A percentile compares a stretch with the other conserved stretches of the same genome.
These are phyloP conservation scores for Bos javanicus DNA, from an alignment of 2,113 vertebrate genomes.

Conservation along the genomic window DNA sequence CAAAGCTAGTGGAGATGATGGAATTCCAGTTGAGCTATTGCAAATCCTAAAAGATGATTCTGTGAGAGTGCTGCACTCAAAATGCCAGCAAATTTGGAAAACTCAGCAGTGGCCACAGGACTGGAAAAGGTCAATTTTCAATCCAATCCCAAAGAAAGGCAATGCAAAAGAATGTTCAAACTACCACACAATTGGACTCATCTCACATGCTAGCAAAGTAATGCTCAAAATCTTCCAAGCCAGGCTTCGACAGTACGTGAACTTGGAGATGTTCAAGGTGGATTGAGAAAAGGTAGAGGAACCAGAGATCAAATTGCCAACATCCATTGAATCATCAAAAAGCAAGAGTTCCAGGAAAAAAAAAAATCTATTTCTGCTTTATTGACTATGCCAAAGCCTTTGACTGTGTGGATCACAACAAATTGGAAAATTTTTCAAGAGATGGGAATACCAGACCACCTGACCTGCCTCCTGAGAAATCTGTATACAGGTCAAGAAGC, in stretches of 20 bases:
- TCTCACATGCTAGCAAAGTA: not conserved
- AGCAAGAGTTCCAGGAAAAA: not conserved
- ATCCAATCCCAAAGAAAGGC: not conserved
- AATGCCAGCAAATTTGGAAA: not conserved
- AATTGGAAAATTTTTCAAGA: not conserved
- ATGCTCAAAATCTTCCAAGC: not conserved
- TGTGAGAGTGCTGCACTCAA: not conserved
- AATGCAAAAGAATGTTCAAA: not conserved
- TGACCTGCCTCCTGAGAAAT: not conserved
- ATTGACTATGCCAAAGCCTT: not conserved
- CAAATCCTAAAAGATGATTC: not conserved
- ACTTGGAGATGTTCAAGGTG: not conserved
- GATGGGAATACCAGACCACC: not conserved
- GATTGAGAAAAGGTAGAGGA: not conserved
- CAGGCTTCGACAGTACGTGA: not conserved
- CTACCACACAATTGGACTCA: not conserved
- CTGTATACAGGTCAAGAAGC: not conserved
- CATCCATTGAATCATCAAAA: not conserved
- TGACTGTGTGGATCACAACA: not conserved
- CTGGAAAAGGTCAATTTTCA: not conserved
- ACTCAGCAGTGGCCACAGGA: not conserved
- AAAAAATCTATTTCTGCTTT: too few species aligned
- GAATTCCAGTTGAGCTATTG: not conserved
- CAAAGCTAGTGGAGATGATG: not conserved
- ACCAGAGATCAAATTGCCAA: not conserved